phyloP scores from a whole-genome alignment of 2,113 vertebrate genomes.

The Hypomesus transpacificus region DNA sequence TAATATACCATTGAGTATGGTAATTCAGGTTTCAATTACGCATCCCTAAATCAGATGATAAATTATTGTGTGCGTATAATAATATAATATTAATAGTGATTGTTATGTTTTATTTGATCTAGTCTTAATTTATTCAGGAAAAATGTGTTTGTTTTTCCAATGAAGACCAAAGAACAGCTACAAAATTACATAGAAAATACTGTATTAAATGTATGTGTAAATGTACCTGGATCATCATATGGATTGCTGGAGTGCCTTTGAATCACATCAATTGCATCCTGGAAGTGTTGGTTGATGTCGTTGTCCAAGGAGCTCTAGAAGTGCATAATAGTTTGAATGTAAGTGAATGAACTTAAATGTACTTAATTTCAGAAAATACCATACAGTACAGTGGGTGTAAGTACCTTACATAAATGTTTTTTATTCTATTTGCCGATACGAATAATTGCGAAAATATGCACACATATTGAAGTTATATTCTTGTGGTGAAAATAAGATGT shows the following conservation, averaged over 20 bases:
- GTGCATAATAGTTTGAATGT: not conserved
- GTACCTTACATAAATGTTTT: not conserved
- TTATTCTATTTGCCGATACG: not conserved
- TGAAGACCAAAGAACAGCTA: not conserved
- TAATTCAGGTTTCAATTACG: not conserved
- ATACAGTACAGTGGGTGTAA: too few species aligned
- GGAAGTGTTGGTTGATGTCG: constrained; percentile 85
- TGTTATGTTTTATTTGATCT: too few species aligned
- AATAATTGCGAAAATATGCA: not conserved
- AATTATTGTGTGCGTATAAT: too few species aligned
- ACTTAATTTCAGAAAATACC: too few species aligned
- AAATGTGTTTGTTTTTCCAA: not conserved
- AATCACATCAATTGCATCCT: constrained; percentile 92
- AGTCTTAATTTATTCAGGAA: not conserved
- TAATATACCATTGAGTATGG: too few species aligned
- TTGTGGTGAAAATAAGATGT: not conserved
- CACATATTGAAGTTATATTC: not conserved
- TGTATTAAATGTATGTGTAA: not conserved
- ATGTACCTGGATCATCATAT: constrained; percentile 66
- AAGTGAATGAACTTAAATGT: not conserved
- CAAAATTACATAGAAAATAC: too few species aligned
- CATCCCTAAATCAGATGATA: too few species aligned
- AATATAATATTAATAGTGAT: too few species aligned
- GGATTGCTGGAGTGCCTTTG: constrained; percentile 80
- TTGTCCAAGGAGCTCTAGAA: constrained; percentile 75